phyloP scores from a whole-genome alignment of 2,113 vertebrate genomes.

The Gnathonemus longibarbis region DNA sequence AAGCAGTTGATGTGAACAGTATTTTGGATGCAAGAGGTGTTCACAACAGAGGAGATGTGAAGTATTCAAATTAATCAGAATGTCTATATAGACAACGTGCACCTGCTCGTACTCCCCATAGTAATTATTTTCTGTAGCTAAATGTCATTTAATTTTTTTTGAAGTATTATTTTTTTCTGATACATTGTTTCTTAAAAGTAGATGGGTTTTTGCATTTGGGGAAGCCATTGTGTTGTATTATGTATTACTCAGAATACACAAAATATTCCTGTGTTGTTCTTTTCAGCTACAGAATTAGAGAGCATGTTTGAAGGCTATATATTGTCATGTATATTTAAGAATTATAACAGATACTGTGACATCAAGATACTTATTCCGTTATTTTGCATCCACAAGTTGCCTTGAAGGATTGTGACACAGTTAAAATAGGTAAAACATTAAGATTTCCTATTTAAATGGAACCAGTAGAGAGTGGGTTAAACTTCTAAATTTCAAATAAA shows the following conservation, averaged over 20 bases:
- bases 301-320: neutral
- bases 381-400: neutral
- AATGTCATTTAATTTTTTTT: slow-evolving; percentile 46
- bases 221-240: neutral
- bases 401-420: neutral
- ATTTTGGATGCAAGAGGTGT: neutral
- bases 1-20: slow-evolving; percentile 29
- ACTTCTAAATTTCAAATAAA: neutral
- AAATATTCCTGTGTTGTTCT: neutral
- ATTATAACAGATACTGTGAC: neutral
- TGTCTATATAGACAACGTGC: neutral
- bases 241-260: neutral
- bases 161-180: neutral
- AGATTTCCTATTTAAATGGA: neutral
- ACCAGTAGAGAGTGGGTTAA: neutral
- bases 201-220: neutral
- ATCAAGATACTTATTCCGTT: neutral
- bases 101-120: neutral
- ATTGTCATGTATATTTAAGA: neutral
- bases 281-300: neutral
- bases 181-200: neutral
- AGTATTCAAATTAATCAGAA: neutral
- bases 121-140: neutral
- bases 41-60: neutral
- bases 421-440: neutral